Percentiles rank a stretch among this genome's conserved stretches.
Conservation (phyloP, 1,140 invertebrate genomes). For the Ceratosolen solmsi region DNA sequence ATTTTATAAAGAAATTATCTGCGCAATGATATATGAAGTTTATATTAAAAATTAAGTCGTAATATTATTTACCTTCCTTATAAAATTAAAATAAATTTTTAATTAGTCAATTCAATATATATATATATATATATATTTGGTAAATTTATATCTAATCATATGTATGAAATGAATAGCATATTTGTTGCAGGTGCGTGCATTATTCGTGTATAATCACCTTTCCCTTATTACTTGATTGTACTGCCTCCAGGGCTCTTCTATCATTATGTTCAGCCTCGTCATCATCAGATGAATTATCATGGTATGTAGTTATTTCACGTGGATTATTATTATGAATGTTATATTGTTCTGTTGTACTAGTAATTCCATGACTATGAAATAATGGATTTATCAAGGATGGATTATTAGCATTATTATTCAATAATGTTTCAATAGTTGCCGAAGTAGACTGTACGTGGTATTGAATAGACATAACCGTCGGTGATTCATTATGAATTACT, state of each 20-base stretch:
- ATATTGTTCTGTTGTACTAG: conserved; percentile 67
- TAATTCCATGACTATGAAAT: conserved; percentile 67
- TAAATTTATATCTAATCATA: too few relatives aligned
- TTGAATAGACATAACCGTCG: conserved; percentile 63
- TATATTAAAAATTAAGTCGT: too few relatives aligned
- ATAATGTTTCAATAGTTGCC: conserved; percentile 67
- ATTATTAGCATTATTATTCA: conserved; percentile 64
- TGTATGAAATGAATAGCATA: too few relatives aligned
- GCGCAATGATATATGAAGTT: too few relatives aligned
- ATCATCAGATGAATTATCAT: conserved; percentile 55
- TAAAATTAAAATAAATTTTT: too few relatives aligned
- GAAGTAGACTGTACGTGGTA: conserved; percentile 63
- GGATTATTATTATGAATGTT: conserved; percentile 66
- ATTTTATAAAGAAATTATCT: too few relatives aligned
- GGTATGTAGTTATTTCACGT: conserved; percentile 65
- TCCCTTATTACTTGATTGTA: conserved; percentile 68
- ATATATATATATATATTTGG: too few relatives aligned
- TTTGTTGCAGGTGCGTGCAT: too few relatives aligned
- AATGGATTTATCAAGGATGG: conserved; percentile 67
- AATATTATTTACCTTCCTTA: too few relatives aligned
- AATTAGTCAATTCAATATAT: too few relatives aligned
- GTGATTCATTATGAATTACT: conserved; percentile 65
- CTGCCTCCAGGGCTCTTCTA: conserved; percentile 62
- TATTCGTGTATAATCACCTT: conserved; percentile 63
- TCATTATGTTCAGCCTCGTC: conserved; percentile 53